Evolutionary conservation across 2,797 vertebrate species (phyloP).

Genomic region (Propithecus deckenii): DNA sequence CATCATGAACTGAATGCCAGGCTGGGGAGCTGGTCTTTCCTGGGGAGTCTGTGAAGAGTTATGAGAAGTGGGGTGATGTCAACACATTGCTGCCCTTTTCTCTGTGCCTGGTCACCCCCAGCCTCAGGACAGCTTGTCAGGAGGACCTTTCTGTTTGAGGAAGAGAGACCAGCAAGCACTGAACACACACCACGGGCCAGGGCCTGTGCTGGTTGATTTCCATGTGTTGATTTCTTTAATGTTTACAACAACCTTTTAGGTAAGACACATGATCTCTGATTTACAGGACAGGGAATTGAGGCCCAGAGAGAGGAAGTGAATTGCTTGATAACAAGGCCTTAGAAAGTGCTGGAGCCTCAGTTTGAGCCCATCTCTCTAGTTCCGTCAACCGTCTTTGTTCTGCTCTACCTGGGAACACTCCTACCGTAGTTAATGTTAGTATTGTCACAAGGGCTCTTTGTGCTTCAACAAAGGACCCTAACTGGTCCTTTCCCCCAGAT

Average conservation of each 20-base stretch:
- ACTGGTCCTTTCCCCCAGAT: background rate
- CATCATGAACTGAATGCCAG: background rate
- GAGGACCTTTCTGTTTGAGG: background rate
- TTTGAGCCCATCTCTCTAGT: background rate
- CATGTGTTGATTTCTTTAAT: background rate
- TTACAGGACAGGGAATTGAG: background rate
- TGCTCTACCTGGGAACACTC: no score
- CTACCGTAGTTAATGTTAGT: background rate
- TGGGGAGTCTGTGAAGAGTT: background rate
- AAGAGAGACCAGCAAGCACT: background rate
- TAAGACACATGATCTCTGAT: background rate
- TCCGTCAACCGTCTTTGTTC: background rate
- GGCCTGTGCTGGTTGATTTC: background rate
- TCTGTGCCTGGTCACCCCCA: no score
- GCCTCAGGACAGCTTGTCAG: background rate
- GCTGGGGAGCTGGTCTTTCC: background rate
- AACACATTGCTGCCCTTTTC: no score
- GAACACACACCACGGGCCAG: fast-evolving
- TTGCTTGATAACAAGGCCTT: no score
- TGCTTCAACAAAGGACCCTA: background rate
- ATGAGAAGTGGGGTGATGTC: background rate
- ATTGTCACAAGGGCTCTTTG: background rate
- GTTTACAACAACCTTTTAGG: background rate
- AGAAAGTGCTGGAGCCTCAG: background rate
- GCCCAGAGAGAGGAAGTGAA: background rate